Base-by-base conservation (phyloP, 2,888 invertebrate species). In the Nomada goodeniana region DNA sequence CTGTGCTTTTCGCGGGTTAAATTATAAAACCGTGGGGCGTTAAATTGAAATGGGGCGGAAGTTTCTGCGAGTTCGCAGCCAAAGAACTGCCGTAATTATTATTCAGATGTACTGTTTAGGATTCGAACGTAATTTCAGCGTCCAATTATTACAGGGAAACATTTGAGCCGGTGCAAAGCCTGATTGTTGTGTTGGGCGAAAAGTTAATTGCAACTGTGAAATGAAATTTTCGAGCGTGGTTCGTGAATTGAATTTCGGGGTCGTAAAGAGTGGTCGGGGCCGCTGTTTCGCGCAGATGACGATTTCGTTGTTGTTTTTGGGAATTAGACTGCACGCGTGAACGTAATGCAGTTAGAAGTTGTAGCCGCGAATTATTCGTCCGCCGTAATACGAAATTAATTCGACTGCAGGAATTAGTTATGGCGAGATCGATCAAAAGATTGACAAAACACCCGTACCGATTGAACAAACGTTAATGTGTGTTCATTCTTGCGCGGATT, bases 241-340 rank as follows among this genome's bases (percentile, higher is more conserved):
- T 52, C 4, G 36, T 23, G 42, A 71, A 71, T 61, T 20, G 36
- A 42, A 61, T 61, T 71, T 71, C 18, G 13, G n/a, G 13, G 57
- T 11, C 44, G 47, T 15, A n/a, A 59, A 57, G 69, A 59, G 44
- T n/a, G 55, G 15, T 42, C 9, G 15, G 57, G 13, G 11, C 13
- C 29, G 18, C 15, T 47, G 59, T 23, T 60, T 2, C 15, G n/a
- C n/a, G 5, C 57, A 10, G 26, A 50, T 60, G 70, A 70, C 69
- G 57, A 47, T 60, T 60, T 13, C 60, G 29, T 47, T 47, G 59
- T 60, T 60, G 52, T 61, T 71, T 71, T 71, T 52, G 20, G 36
- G 42, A 71, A 36, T 71, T 60, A 71, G 61, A 61, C 61, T 23
- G 18, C 23, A 15, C 61, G 15, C 29, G 47, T n/a, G 15, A 60